These are phyloP conservation scores for Macrosteles quadrilineatus DNA, from an alignment of 1,140 invertebrate species.

Conservation along the genomic window DNA sequence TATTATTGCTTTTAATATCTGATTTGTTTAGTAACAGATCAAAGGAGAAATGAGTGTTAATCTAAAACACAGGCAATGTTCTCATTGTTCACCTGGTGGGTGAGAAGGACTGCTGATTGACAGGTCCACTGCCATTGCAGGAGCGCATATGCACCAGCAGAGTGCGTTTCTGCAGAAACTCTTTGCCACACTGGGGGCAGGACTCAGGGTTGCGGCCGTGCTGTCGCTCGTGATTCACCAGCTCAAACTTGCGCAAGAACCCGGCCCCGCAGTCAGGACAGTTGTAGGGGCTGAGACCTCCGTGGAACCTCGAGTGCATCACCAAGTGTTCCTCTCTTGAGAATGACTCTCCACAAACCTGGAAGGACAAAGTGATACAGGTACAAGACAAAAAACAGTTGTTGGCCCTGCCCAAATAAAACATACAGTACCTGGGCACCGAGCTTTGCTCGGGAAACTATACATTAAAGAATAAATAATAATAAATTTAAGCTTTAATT, in stretches of 20 bases:
- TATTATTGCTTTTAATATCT: too few relatives aligned
- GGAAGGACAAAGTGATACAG: neutral
- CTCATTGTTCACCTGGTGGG: too few relatives aligned
- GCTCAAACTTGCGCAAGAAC: slow-evolving; percentile 80
- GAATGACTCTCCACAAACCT: slow-evolving; percentile 84
- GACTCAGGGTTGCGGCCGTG: slow-evolving; percentile 79
- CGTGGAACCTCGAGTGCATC: slow-evolving; percentile 63
- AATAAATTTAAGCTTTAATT: too few relatives aligned
- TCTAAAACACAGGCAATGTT: too few relatives aligned
- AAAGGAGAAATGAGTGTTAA: too few relatives aligned
- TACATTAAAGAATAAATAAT: too few relatives aligned
- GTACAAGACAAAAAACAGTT: too few relatives aligned
- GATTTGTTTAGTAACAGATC: too few relatives aligned
- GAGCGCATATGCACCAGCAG: slow-evolving; percentile 63
- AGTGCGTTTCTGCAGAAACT: slow-evolving; percentile 80
- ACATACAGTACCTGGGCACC: too few relatives aligned
- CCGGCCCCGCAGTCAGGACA: slow-evolving; percentile 81
- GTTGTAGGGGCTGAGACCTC: slow-evolving; percentile 76
- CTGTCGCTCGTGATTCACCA: slow-evolving; percentile 77
- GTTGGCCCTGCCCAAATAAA: too few relatives aligned
- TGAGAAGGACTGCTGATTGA: slow-evolving; percentile 27
- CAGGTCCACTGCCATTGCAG: slow-evolving; percentile 24
- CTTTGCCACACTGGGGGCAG: slow-evolving; percentile 77
- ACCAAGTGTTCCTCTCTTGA: slow-evolving; percentile 76
- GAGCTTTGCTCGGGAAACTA: too few relatives aligned